Conservation (phyloP, 2,113 vertebrate species). For the Alexandromys fortis region DNA sequence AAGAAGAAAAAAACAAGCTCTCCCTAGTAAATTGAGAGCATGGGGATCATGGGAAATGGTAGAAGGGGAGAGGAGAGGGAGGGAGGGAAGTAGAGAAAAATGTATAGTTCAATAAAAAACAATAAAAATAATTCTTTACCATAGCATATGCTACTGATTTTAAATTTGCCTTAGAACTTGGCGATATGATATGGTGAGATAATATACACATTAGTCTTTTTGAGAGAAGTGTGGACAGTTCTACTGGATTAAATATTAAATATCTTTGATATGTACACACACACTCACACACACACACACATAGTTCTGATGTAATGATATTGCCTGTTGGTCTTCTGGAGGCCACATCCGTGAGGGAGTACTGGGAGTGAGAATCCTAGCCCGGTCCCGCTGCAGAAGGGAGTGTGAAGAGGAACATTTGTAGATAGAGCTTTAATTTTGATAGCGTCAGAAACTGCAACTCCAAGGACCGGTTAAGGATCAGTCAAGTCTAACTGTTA, state of each 20-base stretch:
- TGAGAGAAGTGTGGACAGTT: background rate
- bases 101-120: no score
- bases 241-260: background rate
- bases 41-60: no score
- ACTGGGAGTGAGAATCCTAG: background rate
- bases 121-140: background rate
- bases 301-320: background rate
- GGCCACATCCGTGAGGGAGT: background rate
- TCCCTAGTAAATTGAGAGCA: no score
- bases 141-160: background rate
- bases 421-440: background rate
- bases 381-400: background rate
- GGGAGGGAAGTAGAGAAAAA: no score
- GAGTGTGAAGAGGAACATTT: background rate
- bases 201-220: background rate
- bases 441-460: background rate
- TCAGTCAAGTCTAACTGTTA: background rate
- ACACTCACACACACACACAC: no score
- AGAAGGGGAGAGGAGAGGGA: no score
- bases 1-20: no score
- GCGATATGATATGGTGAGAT: background rate
- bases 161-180: background rate
- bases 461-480: background rate
- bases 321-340: background rate
- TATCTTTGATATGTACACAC: background rate